phyloP scores from a whole-genome alignment of 2,888 invertebrate species.

The Halictus quadricinctus region DNA sequence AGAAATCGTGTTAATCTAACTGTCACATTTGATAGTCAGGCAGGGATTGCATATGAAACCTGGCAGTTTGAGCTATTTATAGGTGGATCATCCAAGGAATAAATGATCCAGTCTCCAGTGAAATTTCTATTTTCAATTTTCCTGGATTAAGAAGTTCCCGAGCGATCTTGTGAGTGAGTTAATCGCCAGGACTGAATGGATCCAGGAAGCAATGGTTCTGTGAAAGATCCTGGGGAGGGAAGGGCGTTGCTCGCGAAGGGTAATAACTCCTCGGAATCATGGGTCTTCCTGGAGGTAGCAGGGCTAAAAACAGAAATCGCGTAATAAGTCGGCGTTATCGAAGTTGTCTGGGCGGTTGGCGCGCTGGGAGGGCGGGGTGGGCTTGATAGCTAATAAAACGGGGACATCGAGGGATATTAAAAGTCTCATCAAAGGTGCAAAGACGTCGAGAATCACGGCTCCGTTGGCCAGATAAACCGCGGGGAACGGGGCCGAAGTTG shows the following conservation, averaged over 20 bases:
- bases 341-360: not conserved
- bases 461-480: constrained; percentile 15
- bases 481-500: not conserved
- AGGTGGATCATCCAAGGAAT: not conserved
- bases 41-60: not conserved
- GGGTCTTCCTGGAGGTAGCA: not conserved
- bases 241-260: not conserved
- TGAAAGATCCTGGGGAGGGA: not conserved
- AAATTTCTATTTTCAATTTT: not conserved
- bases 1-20: too few species aligned
- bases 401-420: constrained; percentile 7
- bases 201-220: not conserved
- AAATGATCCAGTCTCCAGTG: not conserved
- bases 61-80: too few species aligned
- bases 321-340: constrained; percentile 13
- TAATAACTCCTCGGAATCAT: not conserved
- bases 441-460: not conserved
- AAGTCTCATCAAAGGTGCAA: not conserved
- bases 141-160: not conserved
- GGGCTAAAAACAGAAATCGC: constrained; percentile 6
- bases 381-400: not conserved
- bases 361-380: not conserved
- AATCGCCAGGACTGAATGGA: not conserved
- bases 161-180: not conserved
- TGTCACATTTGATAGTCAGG: too few species aligned